Conservation (phyloP, 2,113 vertebrate genomes). For the Leiothrix lutea region DNA sequence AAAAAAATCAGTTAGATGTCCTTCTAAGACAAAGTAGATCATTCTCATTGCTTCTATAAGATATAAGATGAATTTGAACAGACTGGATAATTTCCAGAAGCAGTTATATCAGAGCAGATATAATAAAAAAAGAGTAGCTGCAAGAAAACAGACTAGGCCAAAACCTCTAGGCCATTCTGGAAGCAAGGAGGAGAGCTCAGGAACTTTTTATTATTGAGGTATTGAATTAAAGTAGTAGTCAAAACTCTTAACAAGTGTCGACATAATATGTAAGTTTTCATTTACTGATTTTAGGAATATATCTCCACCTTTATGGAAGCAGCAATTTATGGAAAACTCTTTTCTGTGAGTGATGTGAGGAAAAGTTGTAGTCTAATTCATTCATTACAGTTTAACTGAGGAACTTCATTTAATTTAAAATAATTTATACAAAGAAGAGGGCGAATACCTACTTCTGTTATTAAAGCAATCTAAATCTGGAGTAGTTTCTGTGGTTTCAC, state of each 20-base stretch:
- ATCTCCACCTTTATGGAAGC: not conserved
- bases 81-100: not conserved
- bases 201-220: not conserved
- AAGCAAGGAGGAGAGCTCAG: not conserved
- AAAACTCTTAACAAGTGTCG: not conserved
- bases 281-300: not conserved
- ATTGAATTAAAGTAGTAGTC: not conserved
- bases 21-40: constrained; percentile 1
- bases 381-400: not conserved
- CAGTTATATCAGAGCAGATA: not conserved
- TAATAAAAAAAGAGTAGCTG: not conserved
- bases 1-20: not conserved
- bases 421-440: not conserved
- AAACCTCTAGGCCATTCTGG: not conserved
- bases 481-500: not conserved
- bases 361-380: not conserved
- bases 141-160: not conserved
- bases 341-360: not conserved
- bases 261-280: not conserved
- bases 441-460: not conserved
- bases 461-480: not conserved
- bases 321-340: not conserved
- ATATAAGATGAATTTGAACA: not conserved
- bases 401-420: not conserved
- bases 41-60: not conserved